Conservation (phyloP, 2,888 invertebrate species). For the Anaspis maculata region DNA sequence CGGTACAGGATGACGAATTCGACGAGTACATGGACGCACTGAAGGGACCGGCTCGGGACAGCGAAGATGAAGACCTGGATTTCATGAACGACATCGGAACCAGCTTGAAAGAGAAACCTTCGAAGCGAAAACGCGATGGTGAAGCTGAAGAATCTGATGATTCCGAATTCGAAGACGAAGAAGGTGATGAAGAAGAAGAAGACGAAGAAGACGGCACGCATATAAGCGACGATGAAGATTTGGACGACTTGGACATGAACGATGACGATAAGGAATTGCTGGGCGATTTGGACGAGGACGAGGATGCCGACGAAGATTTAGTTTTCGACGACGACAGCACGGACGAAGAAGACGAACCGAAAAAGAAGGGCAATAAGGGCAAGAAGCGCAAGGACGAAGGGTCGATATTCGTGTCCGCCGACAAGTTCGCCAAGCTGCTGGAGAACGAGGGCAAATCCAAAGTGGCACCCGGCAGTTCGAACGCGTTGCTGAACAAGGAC, state of each 20-base stretch:
- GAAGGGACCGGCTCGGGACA: conserved; percentile 33
- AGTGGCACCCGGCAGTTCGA: conserved; percentile 53
- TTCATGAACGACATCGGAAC: conserved; percentile 58
- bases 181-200: conserved; percentile 34
- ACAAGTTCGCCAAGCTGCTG: conserved; percentile 80
- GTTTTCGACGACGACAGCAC: conserved; percentile 22
- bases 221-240: conserved; percentile 21
- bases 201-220: conserved; percentile 32
- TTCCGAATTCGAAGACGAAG: conserved; percentile 8
- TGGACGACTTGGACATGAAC: conserved; percentile 35
- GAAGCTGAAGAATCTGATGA: conserved; percentile 1
- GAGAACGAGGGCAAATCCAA: conserved; percentile 69
- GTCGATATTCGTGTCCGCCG: conserved; percentile 82
- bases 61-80: conserved; percentile 51
- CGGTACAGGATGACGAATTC: conserved; percentile 72
- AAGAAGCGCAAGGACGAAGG: conserved; percentile 24
- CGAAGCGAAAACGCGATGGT: not conserved
- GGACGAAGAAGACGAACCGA: conserved; percentile 22
- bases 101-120: conserved; percentile 8
- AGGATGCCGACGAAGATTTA: conserved; percentile 40
- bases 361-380: conserved; percentile 21
- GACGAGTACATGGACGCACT: conserved; percentile 57
- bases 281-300: conserved; percentile 33
- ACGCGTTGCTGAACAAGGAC: conserved; percentile 64
- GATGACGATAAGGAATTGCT: conserved; percentile 39